Evolutionary conservation across 2,888 invertebrate genomes (phyloP).

Genomic region (Melinaea menophilus): DNA sequence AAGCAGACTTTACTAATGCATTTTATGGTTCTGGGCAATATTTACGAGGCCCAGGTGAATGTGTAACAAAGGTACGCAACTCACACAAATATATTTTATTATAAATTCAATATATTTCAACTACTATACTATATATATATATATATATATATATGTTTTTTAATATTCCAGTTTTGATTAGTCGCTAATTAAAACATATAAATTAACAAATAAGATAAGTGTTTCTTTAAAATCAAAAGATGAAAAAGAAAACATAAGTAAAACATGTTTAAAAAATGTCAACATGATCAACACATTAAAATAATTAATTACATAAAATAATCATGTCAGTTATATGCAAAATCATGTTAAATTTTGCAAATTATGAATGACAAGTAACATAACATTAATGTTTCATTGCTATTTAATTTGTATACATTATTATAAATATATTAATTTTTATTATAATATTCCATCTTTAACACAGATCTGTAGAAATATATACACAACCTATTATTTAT

Average conservation of each 20-base stretch:
- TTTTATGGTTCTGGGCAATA: conserved; percentile 67
- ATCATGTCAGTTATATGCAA: neutral
- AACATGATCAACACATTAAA: conserved; percentile 22
- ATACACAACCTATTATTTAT: too few relatives aligned
- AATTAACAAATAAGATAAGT: too few relatives aligned
- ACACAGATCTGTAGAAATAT: too few relatives aligned
- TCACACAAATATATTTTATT: conserved; percentile 48
- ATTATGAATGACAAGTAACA: conserved; percentile 1
- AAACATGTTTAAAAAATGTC: conserved; percentile 28
- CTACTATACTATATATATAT: conserved; percentile 19
- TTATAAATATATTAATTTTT: neutral
- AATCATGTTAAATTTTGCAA: neutral
- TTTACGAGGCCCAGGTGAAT: conserved; percentile 69
- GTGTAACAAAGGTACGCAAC: conserved; percentile 54
- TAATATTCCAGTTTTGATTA: neutral
- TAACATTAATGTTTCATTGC: neutral
- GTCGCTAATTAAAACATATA: neutral
- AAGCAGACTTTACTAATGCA: conserved; percentile 69
- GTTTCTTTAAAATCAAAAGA: too few relatives aligned
- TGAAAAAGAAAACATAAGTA: too few relatives aligned
- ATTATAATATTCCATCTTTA: neutral
- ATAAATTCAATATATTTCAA: conserved; percentile 32
- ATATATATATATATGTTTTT: too few relatives aligned
- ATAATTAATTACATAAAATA: conserved; percentile 37
- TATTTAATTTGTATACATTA: neutral